A percentile compares a stretch with the other conserved stretches of the same genome.
These are phyloP conservation scores for Myotis daubentonii DNA, from an alignment of 2,797 vertebrate species.

Conservation along the genomic window DNA sequence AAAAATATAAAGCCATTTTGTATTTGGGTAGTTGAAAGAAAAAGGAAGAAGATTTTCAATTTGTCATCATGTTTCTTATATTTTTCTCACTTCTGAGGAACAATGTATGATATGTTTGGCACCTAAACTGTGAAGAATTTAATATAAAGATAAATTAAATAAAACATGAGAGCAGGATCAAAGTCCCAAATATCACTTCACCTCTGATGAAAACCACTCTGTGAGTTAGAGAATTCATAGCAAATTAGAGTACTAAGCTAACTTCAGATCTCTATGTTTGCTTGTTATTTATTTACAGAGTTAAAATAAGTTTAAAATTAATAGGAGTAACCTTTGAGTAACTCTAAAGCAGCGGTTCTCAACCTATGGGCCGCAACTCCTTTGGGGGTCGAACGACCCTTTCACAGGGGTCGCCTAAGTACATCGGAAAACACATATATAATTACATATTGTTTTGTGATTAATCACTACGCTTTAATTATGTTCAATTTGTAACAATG, in stretches of 20 bases:
- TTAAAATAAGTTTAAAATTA: neutral
- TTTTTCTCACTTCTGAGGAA: conserved; percentile 31
- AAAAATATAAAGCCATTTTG: neutral
- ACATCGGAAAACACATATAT: too few relatives aligned
- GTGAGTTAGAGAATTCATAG: neutral
- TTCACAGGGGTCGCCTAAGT: too few relatives aligned
- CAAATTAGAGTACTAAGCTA: neutral
- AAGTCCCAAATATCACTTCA: neutral
- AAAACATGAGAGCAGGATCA: neutral
- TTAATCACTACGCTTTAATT: too few relatives aligned
- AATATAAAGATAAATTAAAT: conserved; percentile 27
- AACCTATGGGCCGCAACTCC: too few relatives aligned
- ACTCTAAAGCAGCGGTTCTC: neutral
- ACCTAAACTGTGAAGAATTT: neutral
- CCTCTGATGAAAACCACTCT: neutral
- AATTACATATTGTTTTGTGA: too few relatives aligned
- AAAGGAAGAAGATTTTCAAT: neutral
- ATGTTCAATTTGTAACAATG: too few relatives aligned
- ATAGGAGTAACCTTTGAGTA: neutral
- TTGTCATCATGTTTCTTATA: neutral
- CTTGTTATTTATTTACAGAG: neutral
- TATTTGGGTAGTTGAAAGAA: neutral
- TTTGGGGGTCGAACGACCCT: too few relatives aligned
- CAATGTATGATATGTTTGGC: neutral
- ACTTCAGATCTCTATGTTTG: neutral